Evolutionary conservation across 2,888 invertebrate genomes (phyloP).

Genomic region (Megamerina dolium): DNA sequence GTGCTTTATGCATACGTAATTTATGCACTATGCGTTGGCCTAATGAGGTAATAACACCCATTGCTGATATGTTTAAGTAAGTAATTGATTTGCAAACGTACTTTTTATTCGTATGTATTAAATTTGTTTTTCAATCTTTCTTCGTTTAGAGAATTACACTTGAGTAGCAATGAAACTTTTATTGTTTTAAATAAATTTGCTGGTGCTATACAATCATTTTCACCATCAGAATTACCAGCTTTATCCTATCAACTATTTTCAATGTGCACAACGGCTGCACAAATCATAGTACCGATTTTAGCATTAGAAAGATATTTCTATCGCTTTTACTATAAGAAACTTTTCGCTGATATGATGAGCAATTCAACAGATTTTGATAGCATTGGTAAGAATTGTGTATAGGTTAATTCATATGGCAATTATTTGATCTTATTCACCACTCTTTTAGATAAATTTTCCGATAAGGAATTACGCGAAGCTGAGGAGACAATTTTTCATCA

Average conservation of each 20-base stretch:
- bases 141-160: conserved; percentile 50
- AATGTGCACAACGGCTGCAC: conserved; percentile 50
- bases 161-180: conserved; percentile 53
- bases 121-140: no score
- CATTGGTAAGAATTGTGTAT: conserved; percentile 40
- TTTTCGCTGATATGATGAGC: conserved; percentile 42
- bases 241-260: conserved; percentile 58
- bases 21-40: conserved; percentile 56
- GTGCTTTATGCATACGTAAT: conserved; percentile 52
- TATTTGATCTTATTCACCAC: neutral
- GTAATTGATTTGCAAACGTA: conserved; percentile 8
- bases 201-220: conserved; percentile 51
- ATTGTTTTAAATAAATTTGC: conserved; percentile 55
- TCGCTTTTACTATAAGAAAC: conserved; percentile 45
- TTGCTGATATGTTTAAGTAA: conserved; percentile 61
- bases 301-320: conserved; percentile 53
- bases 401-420: neutral
- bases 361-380: conserved; percentile 46
- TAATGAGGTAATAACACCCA: conserved; percentile 52
- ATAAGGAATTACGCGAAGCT: conserved; percentile 54
- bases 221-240: conserved; percentile 58
- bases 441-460: conserved; percentile 44
- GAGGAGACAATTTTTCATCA: conserved; percentile 60
- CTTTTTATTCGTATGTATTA: no score
- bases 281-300: conserved; percentile 49